Evolutionary conservation across 92 coral and sea anemone genomes (phyloP), one percentile per base, ranked within the genome.

Genomic region (Isaurus tuberculatus): DNA sequence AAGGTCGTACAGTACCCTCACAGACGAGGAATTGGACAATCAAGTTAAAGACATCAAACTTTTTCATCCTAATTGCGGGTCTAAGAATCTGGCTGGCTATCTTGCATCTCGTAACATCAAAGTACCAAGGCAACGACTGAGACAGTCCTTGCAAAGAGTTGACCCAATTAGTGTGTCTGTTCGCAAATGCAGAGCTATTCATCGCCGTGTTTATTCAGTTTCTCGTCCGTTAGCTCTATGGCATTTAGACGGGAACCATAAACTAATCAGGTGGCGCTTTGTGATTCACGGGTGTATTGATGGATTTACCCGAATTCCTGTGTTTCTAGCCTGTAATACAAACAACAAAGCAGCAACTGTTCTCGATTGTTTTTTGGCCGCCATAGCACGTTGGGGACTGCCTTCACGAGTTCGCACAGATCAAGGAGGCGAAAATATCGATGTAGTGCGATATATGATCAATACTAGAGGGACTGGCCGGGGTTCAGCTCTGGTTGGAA

Each of bases 401-500:
- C 58, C 58, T 14, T 49, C 58, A 13, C 58, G 58, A 14, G 20
- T 13, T 49, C 58, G 58, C 20, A 49, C 22, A 13, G 58, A 49
- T 49, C 58, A 13, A 14, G 58, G 58, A 63, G 78, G 81, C 31
- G 83, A 87, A 80, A 87, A 87, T 80, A 78, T 87, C 32, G 84
- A 87, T 81, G 90, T 87, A 14, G 80, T 81, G 49, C 44, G 67
- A 74, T 87, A 87, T 68, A 87, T 87, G 86, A 40, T 87, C 27
- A 73, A 66, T 17, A 53, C 61, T 43, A 57, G 83, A 60, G 90
- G 86, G 71, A 65, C 86, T 71, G 86, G 86, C 23, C 33, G 86
- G 57, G 86, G 90, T 75, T 87, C 90, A 64, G 90, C 87, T 64
- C 69, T 87, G 53, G 86, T 87, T 72, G 90, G 90, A 17, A 80